Percentiles rank a stretch among this genome's conserved stretches.
phyloP scores from a whole-genome alignment of 2,797 vertebrate genomes.

The Benthosema pterotum region DNA sequence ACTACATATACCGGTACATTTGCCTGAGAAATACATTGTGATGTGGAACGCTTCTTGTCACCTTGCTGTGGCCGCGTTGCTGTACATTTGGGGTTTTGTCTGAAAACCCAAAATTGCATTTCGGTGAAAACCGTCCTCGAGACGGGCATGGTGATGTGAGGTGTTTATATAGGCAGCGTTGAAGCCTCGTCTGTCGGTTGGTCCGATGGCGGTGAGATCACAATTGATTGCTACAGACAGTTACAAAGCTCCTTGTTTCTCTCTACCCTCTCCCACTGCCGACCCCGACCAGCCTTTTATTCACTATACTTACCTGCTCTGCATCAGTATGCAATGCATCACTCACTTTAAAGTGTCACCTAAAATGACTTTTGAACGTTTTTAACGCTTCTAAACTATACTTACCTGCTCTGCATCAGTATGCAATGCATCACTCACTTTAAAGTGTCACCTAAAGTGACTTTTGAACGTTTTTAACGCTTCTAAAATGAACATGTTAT shows the following conservation, averaged over 20 bases:
- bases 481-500: no score
- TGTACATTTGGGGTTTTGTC: no score
- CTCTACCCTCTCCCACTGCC: conserved; percentile 56
- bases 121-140: background rate
- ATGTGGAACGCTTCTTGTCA: background rate
- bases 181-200: rapidly evolving
- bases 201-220: conserved; percentile 60
- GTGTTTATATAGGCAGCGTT: rapidly evolving
- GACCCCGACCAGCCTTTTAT: conserved; percentile 62
- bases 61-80: rapidly evolving
- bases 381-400: no score
- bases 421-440: no score
- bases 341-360: no score
- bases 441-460: no score
- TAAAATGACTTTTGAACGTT: no score
- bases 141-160: rapidly evolving
- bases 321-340: no score
- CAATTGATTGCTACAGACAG: conserved; percentile 66
- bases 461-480: no score
- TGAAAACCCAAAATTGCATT: no score
- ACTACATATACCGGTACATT: background rate
- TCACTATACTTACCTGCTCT: no score
- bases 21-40: background rate
- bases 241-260: conserved; percentile 62
- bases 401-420: no score